A percentile compares a stretch with the other conserved stretches of the same genome.
Conservation (phyloP, 2,888 invertebrate genomes). For the Ephialtes manifestator region DNA sequence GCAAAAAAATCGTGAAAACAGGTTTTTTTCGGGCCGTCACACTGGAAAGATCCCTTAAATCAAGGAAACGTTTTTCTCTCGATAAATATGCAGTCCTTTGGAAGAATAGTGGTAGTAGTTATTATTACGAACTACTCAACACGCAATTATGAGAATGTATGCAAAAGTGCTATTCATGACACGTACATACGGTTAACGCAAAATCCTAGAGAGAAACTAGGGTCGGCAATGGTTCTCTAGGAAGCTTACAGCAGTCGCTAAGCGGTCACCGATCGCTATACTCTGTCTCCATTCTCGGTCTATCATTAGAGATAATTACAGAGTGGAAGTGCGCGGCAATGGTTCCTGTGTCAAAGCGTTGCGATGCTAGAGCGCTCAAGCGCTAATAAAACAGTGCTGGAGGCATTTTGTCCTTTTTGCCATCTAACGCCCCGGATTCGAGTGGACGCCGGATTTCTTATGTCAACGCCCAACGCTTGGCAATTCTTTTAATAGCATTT, state of each 20-base stretch:
- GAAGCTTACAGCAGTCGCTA: constrained; percentile 73
- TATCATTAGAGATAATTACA: constrained; percentile 79
- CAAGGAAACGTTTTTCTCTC: too few relatives aligned
- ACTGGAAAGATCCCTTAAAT: too few relatives aligned
- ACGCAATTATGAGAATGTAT: not conserved
- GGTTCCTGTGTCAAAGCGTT: constrained; percentile 55
- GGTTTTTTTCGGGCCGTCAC: too few relatives aligned
- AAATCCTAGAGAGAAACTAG: not conserved
- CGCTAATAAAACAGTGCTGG: not conserved
- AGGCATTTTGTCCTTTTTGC: not conserved
- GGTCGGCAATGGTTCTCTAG: constrained; percentile 56
- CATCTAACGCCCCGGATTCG: not conserved
- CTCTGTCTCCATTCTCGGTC: constrained; percentile 57
- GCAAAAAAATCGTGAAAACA: too few relatives aligned
- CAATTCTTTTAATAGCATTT: constrained; percentile 3
- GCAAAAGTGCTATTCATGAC: not conserved
- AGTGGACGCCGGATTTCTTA: not conserved
- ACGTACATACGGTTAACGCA: constrained; percentile 8
- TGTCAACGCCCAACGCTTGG: not conserved
- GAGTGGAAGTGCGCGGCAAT: constrained; percentile 50
- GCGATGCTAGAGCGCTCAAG: not conserved
- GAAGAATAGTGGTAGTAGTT: too few relatives aligned
- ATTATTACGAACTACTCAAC: constrained; percentile 9
- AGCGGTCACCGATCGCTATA: constrained; percentile 69
- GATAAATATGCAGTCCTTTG: too few relatives aligned